Conservation (phyloP, 1,140 invertebrate genomes). For the Trichonephila inaurata region DNA sequence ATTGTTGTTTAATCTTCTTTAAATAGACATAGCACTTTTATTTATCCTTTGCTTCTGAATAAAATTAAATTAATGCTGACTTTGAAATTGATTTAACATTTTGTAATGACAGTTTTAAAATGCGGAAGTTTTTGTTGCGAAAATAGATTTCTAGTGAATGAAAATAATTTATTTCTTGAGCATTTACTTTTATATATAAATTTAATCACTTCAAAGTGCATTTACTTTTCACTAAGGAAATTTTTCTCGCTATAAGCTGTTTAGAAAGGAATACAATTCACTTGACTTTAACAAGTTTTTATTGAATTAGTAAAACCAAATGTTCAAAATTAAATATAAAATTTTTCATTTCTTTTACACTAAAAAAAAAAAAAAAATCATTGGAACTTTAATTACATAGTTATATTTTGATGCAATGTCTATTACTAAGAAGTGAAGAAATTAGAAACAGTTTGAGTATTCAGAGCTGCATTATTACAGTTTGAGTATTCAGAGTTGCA, state of each 20-base stretch:
- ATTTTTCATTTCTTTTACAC: no score
- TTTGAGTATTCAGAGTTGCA: no score
- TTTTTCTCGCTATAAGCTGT: neutral
- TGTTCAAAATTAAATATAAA: neutral
- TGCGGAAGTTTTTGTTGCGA: neutral
- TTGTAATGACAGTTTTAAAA: neutral
- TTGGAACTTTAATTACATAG: no score
- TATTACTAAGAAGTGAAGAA: no score
- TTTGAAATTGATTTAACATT: neutral
- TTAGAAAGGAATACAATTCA: neutral
- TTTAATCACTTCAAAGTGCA: neutral
- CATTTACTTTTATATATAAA: neutral
- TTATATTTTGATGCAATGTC: no score
- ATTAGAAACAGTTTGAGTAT: no score
- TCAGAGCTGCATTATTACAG: no score
- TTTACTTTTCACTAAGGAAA: neutral
- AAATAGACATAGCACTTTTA: neutral
- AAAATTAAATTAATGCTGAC: neutral
- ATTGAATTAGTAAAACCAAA: neutral
- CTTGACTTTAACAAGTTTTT: neutral
- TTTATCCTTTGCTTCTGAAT: neutral
- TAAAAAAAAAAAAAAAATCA: no score
- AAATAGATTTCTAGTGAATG: neutral
- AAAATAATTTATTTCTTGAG: neutral
- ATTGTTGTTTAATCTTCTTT: neutral